Conservation (phyloP, 2,888 invertebrate species). For the Lasioglossum villosulum region DNA sequence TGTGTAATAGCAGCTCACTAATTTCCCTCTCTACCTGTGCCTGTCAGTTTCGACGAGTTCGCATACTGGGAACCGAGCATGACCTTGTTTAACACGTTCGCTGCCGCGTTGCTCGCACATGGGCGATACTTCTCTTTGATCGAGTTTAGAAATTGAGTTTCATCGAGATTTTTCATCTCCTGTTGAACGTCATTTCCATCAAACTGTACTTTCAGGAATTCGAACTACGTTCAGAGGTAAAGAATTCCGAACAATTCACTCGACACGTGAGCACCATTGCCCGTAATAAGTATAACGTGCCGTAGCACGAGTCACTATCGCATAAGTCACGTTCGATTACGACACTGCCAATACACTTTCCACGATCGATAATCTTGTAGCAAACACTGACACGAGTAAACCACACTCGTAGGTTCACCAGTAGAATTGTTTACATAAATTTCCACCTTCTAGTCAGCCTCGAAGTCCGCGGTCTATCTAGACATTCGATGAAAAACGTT, state of each 20-base stretch:
- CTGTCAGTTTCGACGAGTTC: background rate
- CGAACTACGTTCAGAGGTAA: background rate
- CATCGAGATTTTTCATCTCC: background rate
- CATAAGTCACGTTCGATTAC: conserved; percentile 55
- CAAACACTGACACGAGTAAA: conserved; percentile 23
- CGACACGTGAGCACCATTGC: conserved; percentile 46
- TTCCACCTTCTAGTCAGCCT: background rate
- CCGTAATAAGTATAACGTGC: conserved; percentile 30
- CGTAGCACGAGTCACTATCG: conserved; percentile 40
- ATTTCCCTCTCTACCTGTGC: background rate
- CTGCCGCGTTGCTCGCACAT: background rate
- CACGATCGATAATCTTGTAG: conserved; percentile 43
- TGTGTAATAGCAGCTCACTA: background rate
- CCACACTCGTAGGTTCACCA: background rate
- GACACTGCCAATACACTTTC: conserved; percentile 44
- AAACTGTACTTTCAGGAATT: background rate
- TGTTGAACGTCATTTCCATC: background rate
- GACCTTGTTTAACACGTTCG: background rate
- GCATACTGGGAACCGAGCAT: background rate
- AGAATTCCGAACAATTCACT: conserved; percentile 1
- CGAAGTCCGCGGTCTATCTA: background rate
- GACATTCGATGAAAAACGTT: background rate
- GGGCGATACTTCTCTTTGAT: background rate
- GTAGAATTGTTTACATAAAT: background rate
- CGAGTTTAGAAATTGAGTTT: background rate